Conservation (phyloP, 2,888 invertebrate genomes). For the Holacanthella duospinosa region DNA sequence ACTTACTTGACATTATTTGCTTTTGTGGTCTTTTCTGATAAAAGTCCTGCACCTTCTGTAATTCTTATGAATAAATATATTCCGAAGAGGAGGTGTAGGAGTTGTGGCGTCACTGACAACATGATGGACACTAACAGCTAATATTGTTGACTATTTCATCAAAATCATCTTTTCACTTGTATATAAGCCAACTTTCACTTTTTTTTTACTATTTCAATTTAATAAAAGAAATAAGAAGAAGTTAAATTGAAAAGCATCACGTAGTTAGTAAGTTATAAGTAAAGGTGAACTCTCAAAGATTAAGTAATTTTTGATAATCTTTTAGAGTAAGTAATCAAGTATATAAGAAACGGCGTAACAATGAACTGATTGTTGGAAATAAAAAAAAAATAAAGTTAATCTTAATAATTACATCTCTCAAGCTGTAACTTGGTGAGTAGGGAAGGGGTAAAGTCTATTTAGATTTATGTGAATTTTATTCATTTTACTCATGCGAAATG, state of each 20-base stretch:
- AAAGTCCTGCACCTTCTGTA: slow-evolving; percentile 2
- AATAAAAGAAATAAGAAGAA: background rate
- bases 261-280: background rate
- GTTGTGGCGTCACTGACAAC: background rate
- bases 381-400: too few relatives aligned
- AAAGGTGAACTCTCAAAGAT: too few relatives aligned
- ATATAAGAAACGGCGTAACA: too few relatives aligned
- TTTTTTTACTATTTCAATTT: background rate
- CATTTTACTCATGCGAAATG: background rate
- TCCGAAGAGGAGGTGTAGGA: background rate
- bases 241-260: background rate
- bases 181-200: slow-evolving; percentile 1
- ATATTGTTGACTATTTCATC: background rate
- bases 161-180: background rate
- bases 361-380: too few relatives aligned
- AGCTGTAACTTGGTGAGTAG: too few relatives aligned
- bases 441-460: too few relatives aligned
- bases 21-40: background rate
- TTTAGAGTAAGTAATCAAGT: too few relatives aligned
- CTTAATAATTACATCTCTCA: too few relatives aligned
- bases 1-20: slow-evolving; percentile 10
- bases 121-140: background rate
- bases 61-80: background rate
- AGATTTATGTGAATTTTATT: too few relatives aligned
- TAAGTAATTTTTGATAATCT: too few relatives aligned